Evolutionary conservation across 2,113 vertebrate species (phyloP).

Genomic region (Chamaea fasciata): DNA sequence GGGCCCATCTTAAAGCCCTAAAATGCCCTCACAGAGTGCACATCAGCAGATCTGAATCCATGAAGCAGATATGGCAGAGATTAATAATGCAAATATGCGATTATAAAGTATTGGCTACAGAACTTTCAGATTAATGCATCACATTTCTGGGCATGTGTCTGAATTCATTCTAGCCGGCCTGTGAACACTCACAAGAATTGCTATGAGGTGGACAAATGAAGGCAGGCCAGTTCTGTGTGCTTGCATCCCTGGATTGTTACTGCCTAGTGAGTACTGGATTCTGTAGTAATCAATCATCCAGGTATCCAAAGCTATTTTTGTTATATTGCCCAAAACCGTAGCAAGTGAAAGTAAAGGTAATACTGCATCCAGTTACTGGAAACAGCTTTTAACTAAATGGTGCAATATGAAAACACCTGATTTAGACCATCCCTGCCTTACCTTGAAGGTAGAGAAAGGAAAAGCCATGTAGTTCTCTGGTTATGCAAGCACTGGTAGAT

Average conservation of each 20-base stretch:
- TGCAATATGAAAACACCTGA: neutral
- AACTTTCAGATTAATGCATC: neutral
- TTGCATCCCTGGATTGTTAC: neutral
- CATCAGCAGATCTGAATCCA: neutral
- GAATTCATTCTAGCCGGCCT: neutral
- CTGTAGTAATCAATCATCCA: neutral
- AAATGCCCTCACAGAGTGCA: neutral
- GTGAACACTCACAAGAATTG: neutral
- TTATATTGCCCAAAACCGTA: neutral
- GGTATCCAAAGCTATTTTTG: neutral
- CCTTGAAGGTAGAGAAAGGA: neutral
- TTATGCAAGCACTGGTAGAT: neutral
- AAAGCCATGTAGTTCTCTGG: neutral
- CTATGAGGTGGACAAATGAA: neutral
- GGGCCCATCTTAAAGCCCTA: neutral
- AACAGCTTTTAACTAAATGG: neutral
- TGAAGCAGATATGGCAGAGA: neutral
- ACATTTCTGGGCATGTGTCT: neutral
- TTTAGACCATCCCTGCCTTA: neutral
- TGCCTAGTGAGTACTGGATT: rapidly evolving
- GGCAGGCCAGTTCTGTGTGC: neutral
- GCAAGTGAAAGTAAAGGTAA: neutral
- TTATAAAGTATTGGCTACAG: neutral
- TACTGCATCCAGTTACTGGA: neutral
- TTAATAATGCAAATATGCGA: neutral